A percentile compares a stretch with the other conserved stretches of the same genome.
These are phyloP conservation scores for Acrobasis repandana DNA, from an alignment of 2,888 invertebrate species.

Conservation along the genomic window DNA sequence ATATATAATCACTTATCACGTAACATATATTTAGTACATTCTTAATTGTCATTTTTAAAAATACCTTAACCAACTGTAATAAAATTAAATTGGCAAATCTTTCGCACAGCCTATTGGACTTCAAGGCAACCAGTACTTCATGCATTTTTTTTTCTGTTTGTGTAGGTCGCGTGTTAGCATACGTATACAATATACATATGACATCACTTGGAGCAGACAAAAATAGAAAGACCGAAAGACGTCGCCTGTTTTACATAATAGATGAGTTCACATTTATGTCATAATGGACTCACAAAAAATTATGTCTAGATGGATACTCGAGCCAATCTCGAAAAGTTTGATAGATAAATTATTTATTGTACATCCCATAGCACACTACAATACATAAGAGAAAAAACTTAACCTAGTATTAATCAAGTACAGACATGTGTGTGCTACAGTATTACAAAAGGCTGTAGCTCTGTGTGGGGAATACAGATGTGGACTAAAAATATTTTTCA, in stretches of 20 bases:
- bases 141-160: background rate
- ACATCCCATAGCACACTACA: too few relatives aligned
- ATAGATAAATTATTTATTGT: background rate
- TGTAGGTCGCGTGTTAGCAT: background rate
- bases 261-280: background rate
- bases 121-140: background rate
- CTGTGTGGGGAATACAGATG: too few relatives aligned
- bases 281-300: constrained; percentile 7
- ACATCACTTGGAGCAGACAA: constrained; percentile 4
- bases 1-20: too few relatives aligned
- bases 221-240: background rate
- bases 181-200: background rate
- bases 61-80: too few relatives aligned
- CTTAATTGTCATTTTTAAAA: too few relatives aligned
- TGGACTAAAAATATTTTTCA: too few relatives aligned
- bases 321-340: background rate
- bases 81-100: background rate
- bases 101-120: background rate
- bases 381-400: too few relatives aligned
- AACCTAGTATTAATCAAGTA: too few relatives aligned
- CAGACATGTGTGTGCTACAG: too few relatives aligned
- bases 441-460: too few relatives aligned
- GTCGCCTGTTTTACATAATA: constrained; percentile 3
- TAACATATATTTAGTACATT: too few relatives aligned
- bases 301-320: constrained; percentile 12